These are phyloP conservation scores for Diadromus collaris DNA, from an alignment of 2,888 invertebrate genomes.

Conservation along the genomic window DNA sequence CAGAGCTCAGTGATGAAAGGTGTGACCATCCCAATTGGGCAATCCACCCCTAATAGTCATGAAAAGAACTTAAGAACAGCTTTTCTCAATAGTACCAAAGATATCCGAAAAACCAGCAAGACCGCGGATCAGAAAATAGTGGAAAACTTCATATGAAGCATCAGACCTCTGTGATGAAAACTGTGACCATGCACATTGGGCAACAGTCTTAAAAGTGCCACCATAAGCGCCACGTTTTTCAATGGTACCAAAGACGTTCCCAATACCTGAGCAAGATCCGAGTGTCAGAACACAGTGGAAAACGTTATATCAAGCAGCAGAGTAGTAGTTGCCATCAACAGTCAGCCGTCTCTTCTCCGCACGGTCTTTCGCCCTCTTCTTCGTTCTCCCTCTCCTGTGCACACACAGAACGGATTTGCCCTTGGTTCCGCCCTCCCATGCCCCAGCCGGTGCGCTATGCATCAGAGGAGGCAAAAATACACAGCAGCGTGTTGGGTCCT, in stretches of 20 bases:
- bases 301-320: neutral
- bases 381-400: conserved; percentile 8
- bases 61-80: no score
- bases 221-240: no score
- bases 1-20: no score
- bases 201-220: no score
- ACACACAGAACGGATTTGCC: conserved; percentile 18
- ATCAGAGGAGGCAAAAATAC: conserved; percentile 39
- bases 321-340: neutral
- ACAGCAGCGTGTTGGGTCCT: conserved; percentile 30
- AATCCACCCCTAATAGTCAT: no score
- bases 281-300: neutral
- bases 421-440: neutral
- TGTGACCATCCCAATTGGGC: no score
- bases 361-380: conserved; percentile 8
- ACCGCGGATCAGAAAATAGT: neutral
- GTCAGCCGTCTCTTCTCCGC: conserved; percentile 18
- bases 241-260: neutral
- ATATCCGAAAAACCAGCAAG: neutral
- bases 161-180: no score
- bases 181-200: no score
- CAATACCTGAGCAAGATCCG: neutral
- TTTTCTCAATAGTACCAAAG: neutral
- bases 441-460: conserved; percentile 1
- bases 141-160: no score